Base-by-base conservation (phyloP, 2,888 invertebrate species). In the Chorisops tibialis region DNA sequence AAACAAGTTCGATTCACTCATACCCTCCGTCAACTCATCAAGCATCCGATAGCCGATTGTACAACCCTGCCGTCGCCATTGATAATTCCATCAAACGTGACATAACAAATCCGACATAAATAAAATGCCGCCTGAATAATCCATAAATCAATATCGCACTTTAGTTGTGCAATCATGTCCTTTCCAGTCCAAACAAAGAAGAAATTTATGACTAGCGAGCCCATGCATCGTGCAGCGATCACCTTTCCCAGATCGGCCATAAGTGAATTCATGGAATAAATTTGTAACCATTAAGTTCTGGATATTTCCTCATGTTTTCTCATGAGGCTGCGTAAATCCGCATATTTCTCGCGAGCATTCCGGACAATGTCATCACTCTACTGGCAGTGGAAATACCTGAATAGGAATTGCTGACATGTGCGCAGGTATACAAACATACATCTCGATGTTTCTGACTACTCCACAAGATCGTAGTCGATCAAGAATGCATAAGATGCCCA, bases 111-210 rank as follows among this genome's bases (percentile, higher is more conserved):
- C 21, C 39, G 45, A 43, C 45, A 56, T 56, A 43, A 56, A 56
- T 56, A 56, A 56, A 56, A 56, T 35, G 56, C 43, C 45, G 43
- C 30, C 38, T 30, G 56, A 56, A 43, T 56, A 30, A 43, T 56
- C 43, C 56, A 56, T 56, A 56, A 56, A 56, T 56, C 56, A 56
- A 56, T 56, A 56, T 56, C 56, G 45, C 56, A 56, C 56, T 56
- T 56, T 56, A 56, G 56, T 56, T 56, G 56, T 30, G 30, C 56
- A 56, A 56, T 56, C 56, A 56, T 56, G 56, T 56, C 56, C 56
- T 56, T 56, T 56, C 30, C 56, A 22, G 56, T 56, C 30, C 24
- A 11, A 43, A 24, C 45, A 43, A 43, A 56, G 45, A 16, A 18
- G 16, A 45, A 56, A 56, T 56, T 56, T 56, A 56, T 56, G 56